Evolutionary conservation across 2,113 vertebrate genomes (phyloP).

Genomic region (Atlantisia rogersi): DNA sequence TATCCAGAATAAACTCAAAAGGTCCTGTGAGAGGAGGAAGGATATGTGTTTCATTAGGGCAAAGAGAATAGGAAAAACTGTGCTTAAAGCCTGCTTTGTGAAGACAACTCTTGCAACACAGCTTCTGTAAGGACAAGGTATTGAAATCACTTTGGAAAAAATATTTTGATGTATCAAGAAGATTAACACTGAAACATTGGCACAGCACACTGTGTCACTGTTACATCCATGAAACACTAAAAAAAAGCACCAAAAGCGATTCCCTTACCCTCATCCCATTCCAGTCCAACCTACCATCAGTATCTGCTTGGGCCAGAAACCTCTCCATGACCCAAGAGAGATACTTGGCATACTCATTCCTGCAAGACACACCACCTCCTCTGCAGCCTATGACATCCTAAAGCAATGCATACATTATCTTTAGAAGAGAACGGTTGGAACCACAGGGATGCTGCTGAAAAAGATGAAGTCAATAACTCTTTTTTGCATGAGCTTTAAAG

Average conservation of each 20-base stretch:
- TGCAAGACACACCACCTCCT: neutral
- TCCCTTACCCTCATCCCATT: neutral
- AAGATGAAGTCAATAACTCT: neutral
- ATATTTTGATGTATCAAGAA: neutral
- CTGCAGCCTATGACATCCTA: neutral
- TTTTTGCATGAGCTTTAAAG: neutral
- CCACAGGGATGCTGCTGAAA: neutral
- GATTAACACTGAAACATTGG: neutral
- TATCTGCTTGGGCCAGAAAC: neutral
- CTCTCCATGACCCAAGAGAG: neutral
- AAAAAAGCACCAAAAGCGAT: neutral
- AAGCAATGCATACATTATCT: neutral
- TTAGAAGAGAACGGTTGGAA: neutral
- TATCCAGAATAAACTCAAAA: conserved; percentile 45
- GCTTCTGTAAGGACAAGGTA: neutral
- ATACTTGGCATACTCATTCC: neutral
- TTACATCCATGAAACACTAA: neutral
- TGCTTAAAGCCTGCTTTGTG: neutral
- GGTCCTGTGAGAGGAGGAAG: conserved; percentile 1
- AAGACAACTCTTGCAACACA: neutral
- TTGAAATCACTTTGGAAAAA: neutral
- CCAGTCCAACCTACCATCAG: neutral
- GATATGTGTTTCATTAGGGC: neutral
- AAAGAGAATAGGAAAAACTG: neutral
- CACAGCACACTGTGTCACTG: neutral